Base-by-base conservation (phyloP, 2,797 vertebrate species). In the Sebastes kiyomatsui region DNA sequence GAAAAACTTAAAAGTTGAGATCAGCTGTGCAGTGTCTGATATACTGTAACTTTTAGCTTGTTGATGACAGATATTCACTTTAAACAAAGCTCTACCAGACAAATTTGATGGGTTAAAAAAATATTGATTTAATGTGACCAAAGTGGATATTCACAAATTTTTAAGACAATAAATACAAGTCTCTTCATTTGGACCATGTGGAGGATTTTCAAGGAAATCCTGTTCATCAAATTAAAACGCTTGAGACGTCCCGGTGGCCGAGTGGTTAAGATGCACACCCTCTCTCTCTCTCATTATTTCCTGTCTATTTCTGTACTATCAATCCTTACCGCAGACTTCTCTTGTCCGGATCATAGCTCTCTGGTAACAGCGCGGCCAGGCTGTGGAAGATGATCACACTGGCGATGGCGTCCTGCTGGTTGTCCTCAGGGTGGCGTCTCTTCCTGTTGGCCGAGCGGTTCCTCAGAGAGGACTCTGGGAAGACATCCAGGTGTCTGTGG, bases 331-430 rank as follows among this genome's bases (percentile, higher is more conserved):
- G 94, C 61, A 99, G 96, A 89, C 97, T 99, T 80, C 98, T 96
- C 94, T 98, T 98, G 95, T 99, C 98, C 0, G 96, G 96, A 83
- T 99, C 98, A 0, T 97, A 99, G 93, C 94, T 96, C 88, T 97
- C 95, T 0, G 98, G 98, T 58, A 99, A 85, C 64, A 99, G 95
- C 6, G 95, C 77, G 0, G 97, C 97, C 88, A 99, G 95, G n/a
- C 97, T 97, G 90, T 97, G 97, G 90, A 98, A 99, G 93, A 99
- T 97, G 90, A 99, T 98, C 80, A 99, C 95, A 0, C 97, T 98
- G 83, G 97, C 97, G 10, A 99, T 94, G 3, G 97, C 97, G 62
- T 99, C 96, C 59, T 95, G 95, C 85, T 97, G 95, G 8, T 87
- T 88, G 79, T 94, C 88, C 0, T 96, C 94, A 0, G 97, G 97